Conservation (phyloP, 2,888 invertebrate species). For the Drosophila neotestacea region DNA sequence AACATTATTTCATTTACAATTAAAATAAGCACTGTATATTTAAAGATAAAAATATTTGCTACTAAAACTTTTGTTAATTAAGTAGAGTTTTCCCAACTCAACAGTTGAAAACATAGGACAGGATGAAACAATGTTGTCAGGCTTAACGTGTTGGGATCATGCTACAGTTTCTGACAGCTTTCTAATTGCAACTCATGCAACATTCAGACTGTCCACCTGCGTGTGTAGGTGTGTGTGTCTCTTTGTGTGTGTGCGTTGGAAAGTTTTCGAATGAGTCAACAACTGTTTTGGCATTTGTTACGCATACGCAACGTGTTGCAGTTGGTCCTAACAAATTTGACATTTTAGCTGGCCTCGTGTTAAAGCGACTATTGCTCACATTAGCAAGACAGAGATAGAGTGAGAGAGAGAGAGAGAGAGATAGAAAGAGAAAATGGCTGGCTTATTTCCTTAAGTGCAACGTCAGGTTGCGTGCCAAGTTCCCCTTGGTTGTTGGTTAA, state of each 20-base stretch:
- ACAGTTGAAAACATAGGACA: neutral
- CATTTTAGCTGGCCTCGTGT: conserved; percentile 23
- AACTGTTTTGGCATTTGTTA: conserved; percentile 55
- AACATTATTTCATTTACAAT: too few relatives aligned
- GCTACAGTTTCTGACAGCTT: conserved; percentile 30
- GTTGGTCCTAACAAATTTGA: conserved; percentile 34
- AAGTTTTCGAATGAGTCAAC: conserved; percentile 40
- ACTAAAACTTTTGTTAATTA: conserved; percentile 12
- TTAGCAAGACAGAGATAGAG: neutral
- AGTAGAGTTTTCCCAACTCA: conserved; percentile 1
- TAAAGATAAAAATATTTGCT: neutral
- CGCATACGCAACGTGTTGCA: conserved; percentile 51
- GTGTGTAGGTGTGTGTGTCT: neutral
- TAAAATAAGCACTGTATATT: too few relatives aligned
- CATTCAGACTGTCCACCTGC: conserved; percentile 25
- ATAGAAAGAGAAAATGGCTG: conserved; percentile 24
- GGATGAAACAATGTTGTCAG: conserved; percentile 17
- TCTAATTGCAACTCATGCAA: conserved; percentile 60
- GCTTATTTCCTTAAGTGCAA: conserved; percentile 75
- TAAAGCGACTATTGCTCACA: conserved; percentile 5
- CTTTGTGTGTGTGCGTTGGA: conserved; percentile 12
- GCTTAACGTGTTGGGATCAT: conserved; percentile 30
- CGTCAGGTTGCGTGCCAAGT: conserved; percentile 61
- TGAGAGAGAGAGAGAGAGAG: neutral
- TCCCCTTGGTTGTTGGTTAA: conserved; percentile 49